Evolutionary conservation across 1,140 invertebrate genomes (phyloP).

Genomic region (Diabrotica virgifera): DNA sequence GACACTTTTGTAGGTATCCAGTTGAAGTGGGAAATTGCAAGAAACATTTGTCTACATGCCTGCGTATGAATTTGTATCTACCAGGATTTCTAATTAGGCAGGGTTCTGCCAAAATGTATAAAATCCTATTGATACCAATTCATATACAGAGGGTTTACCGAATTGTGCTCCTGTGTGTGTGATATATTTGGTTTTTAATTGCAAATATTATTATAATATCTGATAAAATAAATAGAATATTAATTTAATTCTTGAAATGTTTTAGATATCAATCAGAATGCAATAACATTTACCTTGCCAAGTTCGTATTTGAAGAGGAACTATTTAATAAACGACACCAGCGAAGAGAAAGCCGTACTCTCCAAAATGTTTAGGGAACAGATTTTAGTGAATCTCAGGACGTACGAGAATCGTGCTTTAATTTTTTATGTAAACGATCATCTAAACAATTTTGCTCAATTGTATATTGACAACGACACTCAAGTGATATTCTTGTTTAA

Average conservation of each 20-base stretch:
- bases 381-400: conserved; percentile 82
- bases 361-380: conserved; percentile 73
- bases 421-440: conserved; percentile 91
- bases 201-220: too few species aligned
- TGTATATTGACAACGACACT: conserved; percentile 75
- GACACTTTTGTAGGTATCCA: too few species aligned
- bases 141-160: too few species aligned
- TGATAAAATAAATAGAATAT: too few species aligned
- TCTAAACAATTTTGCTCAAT: conserved; percentile 89
- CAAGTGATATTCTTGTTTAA: conserved; percentile 80
- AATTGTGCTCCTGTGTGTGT: too few species aligned
- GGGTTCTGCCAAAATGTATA: too few species aligned
- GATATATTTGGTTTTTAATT: too few species aligned
- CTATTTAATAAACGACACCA: conserved; percentile 63
- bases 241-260: conserved; percentile 30
- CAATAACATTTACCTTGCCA: conserved; percentile 80
- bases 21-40: too few species aligned
- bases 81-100: too few species aligned
- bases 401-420: conserved; percentile 77
- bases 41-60: too few species aligned
- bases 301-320: conserved; percentile 77
- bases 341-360: conserved; percentile 62
- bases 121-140: too few species aligned
- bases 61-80: too few species aligned
- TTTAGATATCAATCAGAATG: conserved; percentile 86